Evolutionary conservation across 2,888 invertebrate genomes (phyloP), one percentile per base, ranked within the genome.

Genomic region (Aphodius sticticus): DNA sequence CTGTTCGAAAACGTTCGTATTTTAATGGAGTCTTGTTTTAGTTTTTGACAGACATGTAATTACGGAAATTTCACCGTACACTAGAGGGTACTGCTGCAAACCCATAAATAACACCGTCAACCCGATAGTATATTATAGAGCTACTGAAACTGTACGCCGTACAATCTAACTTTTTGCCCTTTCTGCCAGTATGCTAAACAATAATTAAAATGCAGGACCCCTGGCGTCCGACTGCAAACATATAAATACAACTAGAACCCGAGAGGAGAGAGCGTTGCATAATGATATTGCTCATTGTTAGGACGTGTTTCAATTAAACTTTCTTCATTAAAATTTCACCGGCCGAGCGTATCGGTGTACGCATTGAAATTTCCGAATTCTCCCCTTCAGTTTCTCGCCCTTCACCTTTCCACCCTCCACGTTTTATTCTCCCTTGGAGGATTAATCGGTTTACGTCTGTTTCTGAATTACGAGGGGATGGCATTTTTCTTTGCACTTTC

Each of bases 201-300:
- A 53, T 53, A 53, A 53, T 53, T 53, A 53, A 53, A 53, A 53
- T 53, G 53, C 53, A 53, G 53, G 53, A 53, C 53, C 53, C 53
- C 53, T 26, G 53, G 12, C 12, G 53, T 53, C 53, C 53, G 12
- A 5, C 7, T 12, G 9, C 53, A 53, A 53, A 53, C 53, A 53
- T 53, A 53, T 53, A 53, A 53, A 53, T 53, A 53, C 53, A 53
- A 53, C 53, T 53, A 53, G 53, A 53, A 53, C 53, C 12, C 9
- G 53, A 53, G 53, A 53, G 53, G 53, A 53, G 53, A 53, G 53
- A 53, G 12, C 53, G 12, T 53, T 53, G 53, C 53, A 53, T 53
- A 53, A 53, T 53, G 53, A 53, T 53, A 53, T 53, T 53, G 53
- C 53, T 53, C 53, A 53, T 53, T 53, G 53, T 53, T 53, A 53